phyloP scores from a whole-genome alignment of 2,888 invertebrate species.

The Tiphia femorata region DNA sequence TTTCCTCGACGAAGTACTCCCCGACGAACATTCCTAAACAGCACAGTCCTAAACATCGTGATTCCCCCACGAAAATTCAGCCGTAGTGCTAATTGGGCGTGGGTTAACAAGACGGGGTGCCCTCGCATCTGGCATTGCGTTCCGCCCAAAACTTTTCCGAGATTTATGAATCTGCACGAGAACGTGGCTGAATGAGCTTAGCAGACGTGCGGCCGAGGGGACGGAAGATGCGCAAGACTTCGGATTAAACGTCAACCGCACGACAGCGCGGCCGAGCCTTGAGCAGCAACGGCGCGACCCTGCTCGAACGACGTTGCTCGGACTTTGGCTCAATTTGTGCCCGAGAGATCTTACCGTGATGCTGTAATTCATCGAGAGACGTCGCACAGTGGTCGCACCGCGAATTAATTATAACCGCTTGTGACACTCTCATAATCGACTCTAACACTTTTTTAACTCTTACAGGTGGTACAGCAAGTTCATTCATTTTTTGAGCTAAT shows the following conservation, averaged over 20 bases:
- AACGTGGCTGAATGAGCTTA: constrained; percentile 13
- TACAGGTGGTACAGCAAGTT: too few species aligned
- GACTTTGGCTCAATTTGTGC: too few species aligned
- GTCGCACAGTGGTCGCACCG: too few species aligned
- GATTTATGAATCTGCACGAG: constrained; percentile 39
- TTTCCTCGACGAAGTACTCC: not conserved
- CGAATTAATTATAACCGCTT: too few species aligned
- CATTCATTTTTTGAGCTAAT: too few species aligned
- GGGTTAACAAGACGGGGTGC: too few species aligned
- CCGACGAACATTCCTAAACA: not conserved
- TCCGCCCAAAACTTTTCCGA: not conserved
- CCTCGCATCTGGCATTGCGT: constrained; percentile 31
- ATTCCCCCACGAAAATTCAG: not conserved
- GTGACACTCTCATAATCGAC: too few species aligned
- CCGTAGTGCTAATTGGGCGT: constrained; percentile 27
- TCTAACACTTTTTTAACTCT: too few species aligned
- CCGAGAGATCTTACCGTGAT: too few species aligned
- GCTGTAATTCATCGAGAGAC: too few species aligned
- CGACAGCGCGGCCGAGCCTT: constrained; percentile 35
- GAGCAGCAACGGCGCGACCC: not conserved
- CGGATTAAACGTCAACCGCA: constrained; percentile 59
- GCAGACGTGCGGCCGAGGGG: constrained; percentile 16
- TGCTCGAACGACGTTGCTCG: not conserved
- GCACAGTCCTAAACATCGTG: not conserved
- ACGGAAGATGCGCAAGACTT: constrained; percentile 41